Base-by-base conservation (phyloP, 2,797 vertebrate species). In the Poecilia wingei region DNA sequence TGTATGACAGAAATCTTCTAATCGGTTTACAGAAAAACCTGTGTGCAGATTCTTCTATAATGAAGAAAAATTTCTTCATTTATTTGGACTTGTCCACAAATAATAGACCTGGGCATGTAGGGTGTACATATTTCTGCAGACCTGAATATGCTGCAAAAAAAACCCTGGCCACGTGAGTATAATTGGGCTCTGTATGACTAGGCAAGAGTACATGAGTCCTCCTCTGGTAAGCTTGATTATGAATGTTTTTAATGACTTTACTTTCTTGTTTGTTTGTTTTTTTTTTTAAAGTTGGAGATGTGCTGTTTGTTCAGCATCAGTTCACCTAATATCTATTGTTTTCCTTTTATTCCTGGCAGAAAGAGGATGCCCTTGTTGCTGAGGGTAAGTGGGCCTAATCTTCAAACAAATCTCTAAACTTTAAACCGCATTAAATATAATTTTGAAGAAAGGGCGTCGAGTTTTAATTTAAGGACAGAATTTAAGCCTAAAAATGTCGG, bases 301-400 rank as follows among this genome's bases (percentile, higher is more conserved):
- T 86, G 78, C 57, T 79, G 81, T 84, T 90, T 78, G 80, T 53
- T 64, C 55, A 87, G 79, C 76, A 86, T 81, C 88, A 82, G 88
- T 80, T 93, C 79, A 94, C 86, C 94, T 88, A 70, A 93, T 91
- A 93, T 94, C 81, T 89, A 86, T 91, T 89, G 91, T 91, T 95
- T 85, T 94, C 80, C 87, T 91, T 92, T 93, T 77, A 79, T 89
- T 91, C 89, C 90, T 84, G 94, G 91, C 95, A 96, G 96, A 96
- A 93, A 91, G 95, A 95, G 93, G 90, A 95, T 76, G 43, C 36
- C 80, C 72, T 93, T 82, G 87, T 95, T 84, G 84, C 92, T 85
- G 75, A 75, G 71, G 96, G 96, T 96, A 96, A 96, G 96, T 96
- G 86, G 69, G 87, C 68, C 75, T 86, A 49, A 80, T 75, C 68